Evolutionary conservation across 37 sponge, comb jelly and placozoan genomes (phyloP).

Genomic region (Halichondria panicea): DNA sequence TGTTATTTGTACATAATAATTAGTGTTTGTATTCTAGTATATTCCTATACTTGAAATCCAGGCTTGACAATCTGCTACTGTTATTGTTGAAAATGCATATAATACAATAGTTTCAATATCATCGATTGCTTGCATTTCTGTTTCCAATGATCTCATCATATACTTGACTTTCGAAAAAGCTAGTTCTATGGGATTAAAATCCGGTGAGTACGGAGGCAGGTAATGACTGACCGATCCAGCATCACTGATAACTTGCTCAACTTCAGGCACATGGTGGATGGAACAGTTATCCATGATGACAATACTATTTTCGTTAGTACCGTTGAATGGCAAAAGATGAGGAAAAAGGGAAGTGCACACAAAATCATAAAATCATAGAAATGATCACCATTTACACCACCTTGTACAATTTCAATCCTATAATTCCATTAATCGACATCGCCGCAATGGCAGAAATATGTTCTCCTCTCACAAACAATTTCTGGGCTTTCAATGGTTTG

Average conservation of each 20-base stretch:
- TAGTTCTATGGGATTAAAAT: background rate
- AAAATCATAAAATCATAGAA: background rate
- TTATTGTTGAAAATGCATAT: too few relatives aligned
- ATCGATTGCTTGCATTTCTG: too few relatives aligned
- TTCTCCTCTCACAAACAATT: background rate
- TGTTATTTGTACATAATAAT: too few relatives aligned
- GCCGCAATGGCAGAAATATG: background rate
- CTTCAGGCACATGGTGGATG: background rate
- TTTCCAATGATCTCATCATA: too few relatives aligned
- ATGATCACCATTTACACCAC: constrained; percentile 1
- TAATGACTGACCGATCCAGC: background rate
- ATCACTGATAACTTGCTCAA: background rate
- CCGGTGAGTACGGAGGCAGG: constrained; percentile 6
- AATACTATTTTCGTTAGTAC: background rate
- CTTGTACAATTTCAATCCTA: background rate
- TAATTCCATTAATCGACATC: background rate
- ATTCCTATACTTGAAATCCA: too few relatives aligned
- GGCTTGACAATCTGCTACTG: too few relatives aligned
- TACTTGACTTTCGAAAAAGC: background rate
- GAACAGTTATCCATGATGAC: constrained; percentile 1
- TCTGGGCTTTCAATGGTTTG: background rate
- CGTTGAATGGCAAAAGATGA: constrained; percentile 1
- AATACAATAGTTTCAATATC: too few relatives aligned
- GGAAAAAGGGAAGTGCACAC: background rate
- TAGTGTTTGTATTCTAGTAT: too few relatives aligned